Conservation (phyloP, 2,888 invertebrate genomes). For the Leptinotarsa tumamoca region DNA sequence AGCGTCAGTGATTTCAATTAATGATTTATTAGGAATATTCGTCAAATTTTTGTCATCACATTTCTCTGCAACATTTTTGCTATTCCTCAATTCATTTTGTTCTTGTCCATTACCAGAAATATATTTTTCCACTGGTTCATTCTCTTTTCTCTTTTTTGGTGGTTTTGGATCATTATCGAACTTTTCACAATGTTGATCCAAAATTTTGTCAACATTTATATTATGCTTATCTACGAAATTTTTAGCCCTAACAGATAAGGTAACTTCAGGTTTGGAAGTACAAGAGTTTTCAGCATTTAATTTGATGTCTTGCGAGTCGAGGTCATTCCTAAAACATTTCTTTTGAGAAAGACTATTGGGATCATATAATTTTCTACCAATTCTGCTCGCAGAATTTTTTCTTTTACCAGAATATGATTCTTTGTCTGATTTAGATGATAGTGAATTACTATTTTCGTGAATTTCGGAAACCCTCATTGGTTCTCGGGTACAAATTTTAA, state of each 20-base stretch:
- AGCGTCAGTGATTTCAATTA: neutral
- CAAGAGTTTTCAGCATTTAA: conserved; percentile 31
- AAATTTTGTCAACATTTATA: conserved; percentile 20
- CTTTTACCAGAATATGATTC: neutral
- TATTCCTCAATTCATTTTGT: neutral
- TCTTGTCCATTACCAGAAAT: too few relatives aligned
- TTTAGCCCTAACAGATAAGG: conserved; percentile 36
- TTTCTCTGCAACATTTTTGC: neutral
- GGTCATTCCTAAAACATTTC: conserved; percentile 42
- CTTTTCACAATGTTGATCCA: conserved; percentile 6
- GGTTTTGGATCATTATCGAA: conserved; percentile 2
- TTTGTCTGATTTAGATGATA: neutral
- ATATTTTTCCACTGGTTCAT: conserved; percentile 13
- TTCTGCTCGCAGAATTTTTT: conserved; percentile 27
- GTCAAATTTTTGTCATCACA: neutral
- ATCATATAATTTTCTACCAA: conserved; percentile 50
- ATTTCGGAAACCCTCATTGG: neutral
- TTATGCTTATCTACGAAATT: conserved; percentile 33
- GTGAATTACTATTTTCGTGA: neutral
- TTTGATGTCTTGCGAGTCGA: conserved; percentile 43
- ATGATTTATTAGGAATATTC: neutral
- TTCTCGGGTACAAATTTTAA: neutral
- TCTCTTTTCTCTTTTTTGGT: conserved; percentile 27
- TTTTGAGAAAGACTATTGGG: conserved; percentile 44
- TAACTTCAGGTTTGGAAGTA: conserved; percentile 21